Conservation (phyloP, 2,888 invertebrate species). For the Pheosia gnoma region DNA sequence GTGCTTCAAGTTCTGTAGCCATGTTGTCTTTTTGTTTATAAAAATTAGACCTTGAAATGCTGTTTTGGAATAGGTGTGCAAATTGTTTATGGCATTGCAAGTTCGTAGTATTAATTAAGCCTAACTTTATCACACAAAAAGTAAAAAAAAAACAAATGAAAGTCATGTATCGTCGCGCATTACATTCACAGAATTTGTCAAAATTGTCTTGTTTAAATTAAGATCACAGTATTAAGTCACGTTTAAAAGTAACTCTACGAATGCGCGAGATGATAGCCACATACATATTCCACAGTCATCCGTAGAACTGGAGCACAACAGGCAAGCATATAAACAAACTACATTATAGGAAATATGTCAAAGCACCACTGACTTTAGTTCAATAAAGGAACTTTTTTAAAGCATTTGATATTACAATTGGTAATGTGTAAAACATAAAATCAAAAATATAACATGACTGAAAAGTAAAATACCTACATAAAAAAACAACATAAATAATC, state of each 20-base stretch:
- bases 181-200: conserved; percentile 76
- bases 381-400: conserved; percentile 42
- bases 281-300: conserved; percentile 83
- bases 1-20: conserved; percentile 37
- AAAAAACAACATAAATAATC: conserved; percentile 15
- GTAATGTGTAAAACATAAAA: conserved; percentile 38
- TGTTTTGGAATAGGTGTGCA: conserved; percentile 71
- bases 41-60: conserved; percentile 71
- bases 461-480: conserved; percentile 20
- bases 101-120: conserved; percentile 68
- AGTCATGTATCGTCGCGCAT: conserved; percentile 68
- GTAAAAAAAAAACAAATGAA: conserved; percentile 65
- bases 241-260: conserved; percentile 76
- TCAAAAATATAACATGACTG: conserved; percentile 43
- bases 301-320: conserved; percentile 66
- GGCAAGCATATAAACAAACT: conserved; percentile 50
- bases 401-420: conserved; percentile 42
- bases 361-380: conserved; percentile 60
- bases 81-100: conserved; percentile 75
- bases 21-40: conserved; percentile 46
- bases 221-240: conserved; percentile 84
- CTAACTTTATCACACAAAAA: conserved; percentile 80
- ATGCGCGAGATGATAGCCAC: conserved; percentile 71
- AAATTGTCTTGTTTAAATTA: conserved; percentile 81
- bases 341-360: conserved; percentile 64